Conservation (phyloP, 2,888 invertebrate species). For the Tenthredo distinguenda region DNA sequence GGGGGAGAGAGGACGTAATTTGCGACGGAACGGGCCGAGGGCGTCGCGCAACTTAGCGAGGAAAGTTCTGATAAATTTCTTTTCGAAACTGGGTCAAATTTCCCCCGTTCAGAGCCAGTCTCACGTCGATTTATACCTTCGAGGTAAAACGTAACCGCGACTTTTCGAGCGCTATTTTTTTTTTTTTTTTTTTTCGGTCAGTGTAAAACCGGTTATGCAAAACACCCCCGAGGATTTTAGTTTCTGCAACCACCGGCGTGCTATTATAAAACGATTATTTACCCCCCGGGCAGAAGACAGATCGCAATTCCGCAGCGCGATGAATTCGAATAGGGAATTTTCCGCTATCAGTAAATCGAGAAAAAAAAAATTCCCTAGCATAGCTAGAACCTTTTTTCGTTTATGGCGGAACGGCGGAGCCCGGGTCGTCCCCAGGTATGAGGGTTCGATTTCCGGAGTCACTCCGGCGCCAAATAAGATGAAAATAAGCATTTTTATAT, state of each 20-base stretch:
- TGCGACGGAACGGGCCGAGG: neutral
- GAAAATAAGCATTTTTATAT: conserved; percentile 50
- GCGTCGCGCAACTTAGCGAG: neutral
- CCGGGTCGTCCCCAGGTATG: neutral
- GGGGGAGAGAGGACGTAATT: neutral
- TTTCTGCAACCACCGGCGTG: neutral
- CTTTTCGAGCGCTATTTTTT: conserved; percentile 16
- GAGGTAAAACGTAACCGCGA: conserved; percentile 14
- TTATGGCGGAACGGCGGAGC: neutral
- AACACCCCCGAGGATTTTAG: conserved; percentile 27
- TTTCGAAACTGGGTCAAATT: conserved; percentile 12
- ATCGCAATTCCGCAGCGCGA: neutral
- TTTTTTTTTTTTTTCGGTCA: neutral
- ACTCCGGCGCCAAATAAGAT: conserved; percentile 12
- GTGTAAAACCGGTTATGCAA: conserved; percentile 46
- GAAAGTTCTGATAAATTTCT: neutral
- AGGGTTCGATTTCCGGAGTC: conserved; percentile 19
- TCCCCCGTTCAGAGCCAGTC: neutral
- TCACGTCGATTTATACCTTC: conserved; percentile 1
- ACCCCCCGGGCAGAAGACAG: neutral
- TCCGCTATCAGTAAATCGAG: neutral
- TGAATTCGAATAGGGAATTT: neutral
- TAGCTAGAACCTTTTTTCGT: too few species aligned
- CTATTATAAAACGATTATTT: conserved; percentile 38
- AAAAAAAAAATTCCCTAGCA: neutral